These are phyloP conservation scores for Mantis religiosa DNA, from an alignment of 2,888 invertebrate genomes.

Conservation along the genomic window DNA sequence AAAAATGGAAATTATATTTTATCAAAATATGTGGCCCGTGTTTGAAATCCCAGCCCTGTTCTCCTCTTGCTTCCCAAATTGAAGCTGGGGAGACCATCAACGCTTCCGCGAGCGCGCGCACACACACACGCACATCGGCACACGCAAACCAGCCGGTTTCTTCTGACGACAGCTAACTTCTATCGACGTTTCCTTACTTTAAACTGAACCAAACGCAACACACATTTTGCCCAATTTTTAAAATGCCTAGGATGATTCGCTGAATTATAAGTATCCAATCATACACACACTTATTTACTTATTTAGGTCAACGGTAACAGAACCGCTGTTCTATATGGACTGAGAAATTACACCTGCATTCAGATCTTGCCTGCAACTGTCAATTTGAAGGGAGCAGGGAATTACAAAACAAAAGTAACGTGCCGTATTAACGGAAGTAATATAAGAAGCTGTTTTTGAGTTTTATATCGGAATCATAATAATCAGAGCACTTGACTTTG, in stretches of 20 bases:
- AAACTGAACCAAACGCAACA: background rate
- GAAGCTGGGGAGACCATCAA: background rate
- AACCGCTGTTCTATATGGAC: too few species aligned
- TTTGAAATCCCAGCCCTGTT: background rate
- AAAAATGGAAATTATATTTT: conserved; percentile 19
- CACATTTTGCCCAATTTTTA: background rate
- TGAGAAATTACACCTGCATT: too few species aligned
- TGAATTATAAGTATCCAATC: background rate
- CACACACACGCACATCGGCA: background rate
- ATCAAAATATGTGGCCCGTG: conserved; percentile 5
- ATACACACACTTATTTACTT: too few species aligned
- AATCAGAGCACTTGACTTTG: too few species aligned
- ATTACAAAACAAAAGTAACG: too few species aligned
- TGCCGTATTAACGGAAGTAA: too few species aligned
- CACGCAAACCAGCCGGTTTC: background rate
- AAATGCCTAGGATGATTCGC: background rate
- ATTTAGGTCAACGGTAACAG: too few species aligned
- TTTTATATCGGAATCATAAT: too few species aligned
- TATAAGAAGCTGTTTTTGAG: too few species aligned
- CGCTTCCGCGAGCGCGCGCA: background rate
- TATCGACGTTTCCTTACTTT: background rate
- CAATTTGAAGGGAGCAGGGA: too few species aligned
- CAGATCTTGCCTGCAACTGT: too few species aligned
- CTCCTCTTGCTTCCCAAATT: background rate
- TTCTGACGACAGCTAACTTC: background rate